Evolutionary conservation across 1,140 invertebrate genomes (phyloP), one percentile per base, ranked within the genome.

Genomic region (Battus philenor): DNA sequence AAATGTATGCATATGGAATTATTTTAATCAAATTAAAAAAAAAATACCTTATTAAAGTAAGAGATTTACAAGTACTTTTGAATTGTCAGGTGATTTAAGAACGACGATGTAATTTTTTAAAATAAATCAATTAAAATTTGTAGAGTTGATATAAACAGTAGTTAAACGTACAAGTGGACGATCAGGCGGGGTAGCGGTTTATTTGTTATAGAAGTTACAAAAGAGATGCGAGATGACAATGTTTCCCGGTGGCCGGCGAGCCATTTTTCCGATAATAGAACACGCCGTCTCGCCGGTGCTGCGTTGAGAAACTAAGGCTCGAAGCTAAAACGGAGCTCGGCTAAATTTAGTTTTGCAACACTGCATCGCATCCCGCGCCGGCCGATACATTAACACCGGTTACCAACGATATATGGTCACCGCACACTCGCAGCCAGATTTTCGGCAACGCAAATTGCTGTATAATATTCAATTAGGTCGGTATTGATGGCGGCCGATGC

Each of bases 401-500:
- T 59, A 55, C 59, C 48, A 49, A 71, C 68, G 65, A 76, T 83
- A 83, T 80, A 80, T 66, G 68, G 74, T 59, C 41, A 73, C 78
- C 79, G 76, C 79, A 80, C 62, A 78, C 57, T 75, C 64, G 47
- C 66, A 63, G 74, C 76, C 76, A 79, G 72, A 79, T 82, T 82
- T 83, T 83, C 76, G 69, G 64, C 70, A 68, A 73, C 74, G 73
- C 79, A 80, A 80, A 83, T 83, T 77, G 76, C 64, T 65, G 70
- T 73, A 78, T 83, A 80, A 83, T 83, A 83, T 83, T 80, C 79
- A 79, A 83, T 80, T 80, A 83, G 79, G 71, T 71, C 68, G 68
- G 77, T 82, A 82, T 82, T 80, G 76, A 82, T 82, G 68, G 75
- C 47, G 48, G 48, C 53, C 54, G 46, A 46, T 64, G 52, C 60